Evolutionary conservation across 2,888 invertebrate species (phyloP), one percentile per base, ranked within the genome.

Genomic region (Hesperia comma): DNA sequence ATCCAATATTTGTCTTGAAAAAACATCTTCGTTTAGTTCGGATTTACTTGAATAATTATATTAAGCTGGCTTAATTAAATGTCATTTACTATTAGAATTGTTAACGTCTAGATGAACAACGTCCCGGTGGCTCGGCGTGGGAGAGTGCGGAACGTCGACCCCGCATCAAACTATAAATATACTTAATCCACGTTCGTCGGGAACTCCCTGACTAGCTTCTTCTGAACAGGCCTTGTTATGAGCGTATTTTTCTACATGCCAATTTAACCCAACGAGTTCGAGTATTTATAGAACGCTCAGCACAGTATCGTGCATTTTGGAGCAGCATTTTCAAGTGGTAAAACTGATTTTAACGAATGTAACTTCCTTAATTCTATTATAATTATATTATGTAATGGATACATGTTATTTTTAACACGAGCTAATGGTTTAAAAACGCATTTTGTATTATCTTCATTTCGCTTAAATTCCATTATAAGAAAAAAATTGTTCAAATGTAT

Each of bases 121-220:
- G 72, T 73, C 77, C 76, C 74, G 70, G 75, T 75, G 77, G 75
- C 76, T 72, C 88, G 80, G 87, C 88, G 91, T 90, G 90, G 88
- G 91, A 89, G 89, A 89, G 77, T 62, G 69, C 78, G 87, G 89
- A 85, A 85, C 91, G 77, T 88, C 90, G 91, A 92, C 91, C 91
- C 91, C 90, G 87, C 81, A 77, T 80, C 81, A 79, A 78, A 82
- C 91, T 92, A 92, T 89, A 89, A 92, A 92, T 92, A 89, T 80
- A 86, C 84, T 80, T 85, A 84, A 85, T 86, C 83, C 87, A 83
- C 82, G 83, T 83, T 82, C 72, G 71, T 78, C 72, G 75, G 76
- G 77, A 77, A 77, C 77, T 77, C 77, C 75, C 74, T 75, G 70
- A 70, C 72, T 72, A 70, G 73, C 72, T 71, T 73, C 73, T 72